phyloP scores from a whole-genome alignment of 2,113 vertebrate species.

The Aegotheles bennettii region DNA sequence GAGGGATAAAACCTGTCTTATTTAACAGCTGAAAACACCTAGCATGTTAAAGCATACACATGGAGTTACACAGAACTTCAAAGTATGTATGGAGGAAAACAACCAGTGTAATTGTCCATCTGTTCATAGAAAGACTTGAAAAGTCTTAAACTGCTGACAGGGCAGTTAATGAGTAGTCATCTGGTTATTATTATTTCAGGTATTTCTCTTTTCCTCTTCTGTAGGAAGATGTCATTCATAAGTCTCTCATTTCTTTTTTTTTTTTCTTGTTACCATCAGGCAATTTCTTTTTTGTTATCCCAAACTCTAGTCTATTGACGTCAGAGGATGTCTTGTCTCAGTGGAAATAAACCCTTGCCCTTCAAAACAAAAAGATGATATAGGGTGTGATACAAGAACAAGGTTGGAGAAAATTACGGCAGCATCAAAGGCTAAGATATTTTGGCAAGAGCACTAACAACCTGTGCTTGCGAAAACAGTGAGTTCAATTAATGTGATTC shows the following conservation, averaged over 20 bases:
- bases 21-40: background rate
- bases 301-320: slow-evolving; percentile 6
- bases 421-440: slow-evolving; percentile 42
- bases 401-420: background rate
- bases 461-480: slow-evolving; percentile 19
- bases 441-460: slow-evolving; percentile 3
- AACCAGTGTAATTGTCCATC: slow-evolving; percentile 43
- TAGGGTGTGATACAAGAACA: slow-evolving; percentile 41
- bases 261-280: background rate
- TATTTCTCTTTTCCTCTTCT: slow-evolving; percentile 77
- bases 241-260: background rate
- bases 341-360: slow-evolving; percentile 22
- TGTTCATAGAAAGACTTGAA: slow-evolving; percentile 61
- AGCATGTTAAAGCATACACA: background rate
- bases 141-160: slow-evolving; percentile 66
- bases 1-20: background rate
- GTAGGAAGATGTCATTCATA: slow-evolving; percentile 71
- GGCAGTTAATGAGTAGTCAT: slow-evolving; percentile 52
- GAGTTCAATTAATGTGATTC: background rate
- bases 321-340: slow-evolving; percentile 32
- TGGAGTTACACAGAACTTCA: slow-evolving; percentile 28
- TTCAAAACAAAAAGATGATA: slow-evolving; percentile 31
- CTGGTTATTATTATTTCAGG: slow-evolving; percentile 80
- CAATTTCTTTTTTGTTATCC: slow-evolving; percentile 53
- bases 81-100: slow-evolving; percentile 37